These are phyloP conservation scores for Hyla sarda DNA, from an alignment of 2,113 vertebrate species.

Conservation along the genomic window DNA sequence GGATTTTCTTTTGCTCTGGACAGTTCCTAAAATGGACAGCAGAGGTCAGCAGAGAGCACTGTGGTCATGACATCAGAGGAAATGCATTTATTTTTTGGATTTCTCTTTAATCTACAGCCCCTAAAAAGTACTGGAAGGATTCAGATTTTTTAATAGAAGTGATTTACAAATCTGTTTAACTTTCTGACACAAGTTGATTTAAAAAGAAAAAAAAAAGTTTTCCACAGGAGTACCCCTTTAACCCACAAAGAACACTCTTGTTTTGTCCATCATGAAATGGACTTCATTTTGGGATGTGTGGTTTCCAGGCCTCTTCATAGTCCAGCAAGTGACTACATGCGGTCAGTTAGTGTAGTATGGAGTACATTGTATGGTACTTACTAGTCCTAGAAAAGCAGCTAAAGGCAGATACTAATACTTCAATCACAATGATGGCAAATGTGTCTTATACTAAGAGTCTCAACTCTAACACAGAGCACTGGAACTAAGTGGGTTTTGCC, in stretches of 20 bases:
- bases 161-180: too few species aligned
- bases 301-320: not conserved
- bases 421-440: conserved; percentile 19
- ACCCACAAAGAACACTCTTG: not conserved
- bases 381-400: conserved; percentile 38
- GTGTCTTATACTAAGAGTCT: not conserved
- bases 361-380: conserved; percentile 15
- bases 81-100: too few species aligned
- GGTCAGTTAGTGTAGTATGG: not conserved
- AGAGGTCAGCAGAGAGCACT: too few species aligned
- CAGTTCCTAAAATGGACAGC: too few species aligned
- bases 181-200: too few species aligned
- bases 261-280: not conserved
- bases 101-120: too few species aligned
- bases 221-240: too few species aligned
- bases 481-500: not conserved
- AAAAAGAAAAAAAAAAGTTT: too few species aligned
- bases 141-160: too few species aligned
- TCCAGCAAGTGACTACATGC: not conserved
- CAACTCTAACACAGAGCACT: not conserved
- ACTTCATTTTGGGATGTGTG: not conserved
- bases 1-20: too few species aligned
- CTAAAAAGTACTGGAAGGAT: too few species aligned
- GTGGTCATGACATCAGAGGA: too few species aligned
- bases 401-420: conserved; percentile 40